phyloP scores from a whole-genome alignment of 2,888 invertebrate genomes.

The Lycophotia porphyrea region DNA sequence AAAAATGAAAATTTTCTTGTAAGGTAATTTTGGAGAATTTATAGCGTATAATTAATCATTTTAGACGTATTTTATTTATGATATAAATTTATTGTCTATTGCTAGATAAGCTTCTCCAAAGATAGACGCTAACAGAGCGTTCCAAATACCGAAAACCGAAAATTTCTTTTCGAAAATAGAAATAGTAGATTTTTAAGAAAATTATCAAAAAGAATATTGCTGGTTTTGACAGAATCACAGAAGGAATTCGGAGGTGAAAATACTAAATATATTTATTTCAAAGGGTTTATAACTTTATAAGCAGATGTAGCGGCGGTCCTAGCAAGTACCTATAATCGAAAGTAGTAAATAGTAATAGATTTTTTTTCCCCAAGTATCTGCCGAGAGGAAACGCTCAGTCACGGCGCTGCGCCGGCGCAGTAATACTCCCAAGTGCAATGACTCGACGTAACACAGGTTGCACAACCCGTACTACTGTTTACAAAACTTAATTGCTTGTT shows the following conservation, averaged over 20 bases:
- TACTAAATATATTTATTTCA: neutral
- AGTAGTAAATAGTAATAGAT: constrained; percentile 47
- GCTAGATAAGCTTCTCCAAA: neutral
- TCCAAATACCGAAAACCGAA: neutral
- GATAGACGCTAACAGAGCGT: neutral
- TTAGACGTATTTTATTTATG: neutral
- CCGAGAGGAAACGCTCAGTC: constrained; percentile 62
- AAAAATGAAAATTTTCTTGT: neutral
- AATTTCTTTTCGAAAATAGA: neutral
- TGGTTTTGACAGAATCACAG: neutral
- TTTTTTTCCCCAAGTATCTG: constrained; percentile 39
- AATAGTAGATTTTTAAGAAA: neutral
- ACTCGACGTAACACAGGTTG: constrained; percentile 75
- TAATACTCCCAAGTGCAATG: constrained; percentile 69
- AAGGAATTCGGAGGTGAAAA: neutral
- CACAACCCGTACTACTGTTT: constrained; percentile 70
- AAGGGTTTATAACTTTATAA: neutral
- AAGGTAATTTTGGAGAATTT: constrained; percentile 2
- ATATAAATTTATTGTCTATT: neutral
- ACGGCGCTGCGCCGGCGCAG: constrained; percentile 52
- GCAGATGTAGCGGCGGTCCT: neutral
- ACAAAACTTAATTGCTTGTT: constrained; percentile 70
- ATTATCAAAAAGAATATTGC: neutral
- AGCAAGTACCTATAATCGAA: constrained; percentile 23
- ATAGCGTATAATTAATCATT: neutral